These are phyloP conservation scores for Eueremaeus valkanovi DNA, from an alignment of 2,888 invertebrate genomes.

Conservation along the genomic window DNA sequence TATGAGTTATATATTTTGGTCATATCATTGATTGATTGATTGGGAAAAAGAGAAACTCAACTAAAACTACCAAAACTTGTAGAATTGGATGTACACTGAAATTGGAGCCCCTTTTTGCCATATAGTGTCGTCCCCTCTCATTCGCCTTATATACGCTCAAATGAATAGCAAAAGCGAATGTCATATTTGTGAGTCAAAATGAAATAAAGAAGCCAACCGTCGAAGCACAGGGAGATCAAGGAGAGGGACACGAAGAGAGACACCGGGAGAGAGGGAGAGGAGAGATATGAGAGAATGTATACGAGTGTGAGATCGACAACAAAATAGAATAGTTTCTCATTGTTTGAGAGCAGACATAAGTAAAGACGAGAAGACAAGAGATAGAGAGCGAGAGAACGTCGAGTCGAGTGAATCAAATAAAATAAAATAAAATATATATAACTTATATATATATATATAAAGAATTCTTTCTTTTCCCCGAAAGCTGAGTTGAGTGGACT, in stretches of 20 bases:
- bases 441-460: no score
- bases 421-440: not conserved
- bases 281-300: not conserved
- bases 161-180: conserved; percentile 28
- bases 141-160: conserved; percentile 23
- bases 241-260: not conserved
- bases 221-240: not conserved
- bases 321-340: conserved; percentile 23
- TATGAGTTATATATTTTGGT: conserved; percentile 15
- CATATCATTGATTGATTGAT: conserved; percentile 30
- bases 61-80: conserved; percentile 7
- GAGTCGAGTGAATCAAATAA: conserved; percentile 3
- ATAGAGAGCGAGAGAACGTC: not conserved
- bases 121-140: conserved; percentile 2
- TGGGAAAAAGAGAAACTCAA: conserved; percentile 4
- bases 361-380: not conserved
- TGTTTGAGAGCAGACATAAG: conserved; percentile 13
- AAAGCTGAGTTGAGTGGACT: conserved; percentile 29
- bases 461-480: not conserved
- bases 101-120: not conserved
- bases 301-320: conserved; percentile 8
- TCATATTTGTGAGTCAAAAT: conserved; percentile 29
- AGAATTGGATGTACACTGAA: conserved; percentile 22
- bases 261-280: not conserved
- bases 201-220: conserved; percentile 31